phyloP scores from a whole-genome alignment of 2,797 vertebrate genomes.

The Glossophaga mutica region DNA sequence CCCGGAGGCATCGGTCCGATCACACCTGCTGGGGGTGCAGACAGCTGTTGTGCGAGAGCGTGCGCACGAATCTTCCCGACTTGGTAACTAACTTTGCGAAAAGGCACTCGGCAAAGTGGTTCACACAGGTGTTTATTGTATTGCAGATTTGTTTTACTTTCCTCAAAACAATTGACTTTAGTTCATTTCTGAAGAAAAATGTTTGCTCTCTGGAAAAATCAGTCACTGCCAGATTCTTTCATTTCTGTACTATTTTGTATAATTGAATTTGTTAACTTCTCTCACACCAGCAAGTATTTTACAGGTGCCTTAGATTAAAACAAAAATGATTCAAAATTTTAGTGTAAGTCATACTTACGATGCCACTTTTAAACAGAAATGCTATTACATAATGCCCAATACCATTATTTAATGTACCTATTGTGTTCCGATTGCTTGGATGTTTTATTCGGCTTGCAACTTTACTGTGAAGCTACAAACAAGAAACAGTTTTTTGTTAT shows the following conservation, averaged over 20 bases:
- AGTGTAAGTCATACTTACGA: constrained; percentile 40
- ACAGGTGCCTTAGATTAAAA: constrained; percentile 82
- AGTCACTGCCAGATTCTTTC: constrained; percentile 60
- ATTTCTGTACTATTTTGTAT: constrained; percentile 54
- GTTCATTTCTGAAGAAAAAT: constrained; percentile 38
- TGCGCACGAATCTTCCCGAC: neutral
- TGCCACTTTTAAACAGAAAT: constrained; percentile 46
- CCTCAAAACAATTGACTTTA: constrained; percentile 17
- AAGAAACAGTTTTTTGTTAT: neutral
- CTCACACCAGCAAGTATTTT: constrained; percentile 82
- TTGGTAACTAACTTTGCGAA: neutral
- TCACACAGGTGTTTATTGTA: neutral
- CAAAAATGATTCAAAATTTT: constrained; percentile 50
- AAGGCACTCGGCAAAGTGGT: neutral
- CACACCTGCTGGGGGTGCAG: neutral
- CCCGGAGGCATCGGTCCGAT: neutral
- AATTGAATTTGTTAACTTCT: constrained; percentile 64
- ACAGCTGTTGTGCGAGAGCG: neutral
- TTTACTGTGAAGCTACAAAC: constrained; percentile 4
- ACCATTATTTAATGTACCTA: neutral
- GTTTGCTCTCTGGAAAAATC: constrained; percentile 37
- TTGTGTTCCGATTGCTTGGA: constrained; percentile 19
- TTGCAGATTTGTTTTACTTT: constrained; percentile 28
- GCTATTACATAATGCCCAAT: neutral
- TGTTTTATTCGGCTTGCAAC: constrained; percentile 41